phyloP scores from a whole-genome alignment of 2,113 vertebrate genomes.

The Dendrocopos noguchii region DNA sequence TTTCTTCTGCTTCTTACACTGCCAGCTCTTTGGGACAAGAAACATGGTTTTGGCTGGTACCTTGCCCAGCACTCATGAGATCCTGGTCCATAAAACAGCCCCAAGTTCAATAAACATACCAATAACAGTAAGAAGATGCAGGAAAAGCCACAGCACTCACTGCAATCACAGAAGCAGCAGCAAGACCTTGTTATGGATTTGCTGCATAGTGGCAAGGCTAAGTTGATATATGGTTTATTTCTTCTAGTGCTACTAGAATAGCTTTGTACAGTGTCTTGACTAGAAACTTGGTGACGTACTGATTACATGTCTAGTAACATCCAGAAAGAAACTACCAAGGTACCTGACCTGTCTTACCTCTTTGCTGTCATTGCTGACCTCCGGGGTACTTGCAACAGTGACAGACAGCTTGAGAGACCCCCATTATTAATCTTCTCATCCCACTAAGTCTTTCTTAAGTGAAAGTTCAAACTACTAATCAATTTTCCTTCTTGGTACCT shows the following conservation, averaged over 20 bases:
- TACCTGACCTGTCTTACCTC: not conserved
- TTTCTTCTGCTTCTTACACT: not conserved
- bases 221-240: not conserved
- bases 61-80: not conserved
- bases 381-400: not conserved
- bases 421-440: conserved; percentile 24
- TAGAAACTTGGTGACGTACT: not conserved
- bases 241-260: not conserved
- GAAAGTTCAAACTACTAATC: not conserved
- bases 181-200: not conserved
- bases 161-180: not conserved
- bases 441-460: conserved; percentile 25
- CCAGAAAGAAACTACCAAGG: not conserved
- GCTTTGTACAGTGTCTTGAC: not conserved
- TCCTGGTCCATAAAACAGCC: not conserved
- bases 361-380: not conserved
- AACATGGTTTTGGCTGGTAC: not conserved
- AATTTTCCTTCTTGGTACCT: not conserved
- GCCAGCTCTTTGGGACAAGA: not conserved
- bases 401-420: not conserved
- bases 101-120: not conserved
- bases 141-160: not conserved
- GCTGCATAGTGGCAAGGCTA: not conserved
- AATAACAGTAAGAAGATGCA: not conserved
- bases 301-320: too few species aligned